Percentiles rank a stretch among this genome's conserved stretches.
phyloP scores from a whole-genome alignment of 1,140 invertebrate species.

The Diorhabda carinulata region DNA sequence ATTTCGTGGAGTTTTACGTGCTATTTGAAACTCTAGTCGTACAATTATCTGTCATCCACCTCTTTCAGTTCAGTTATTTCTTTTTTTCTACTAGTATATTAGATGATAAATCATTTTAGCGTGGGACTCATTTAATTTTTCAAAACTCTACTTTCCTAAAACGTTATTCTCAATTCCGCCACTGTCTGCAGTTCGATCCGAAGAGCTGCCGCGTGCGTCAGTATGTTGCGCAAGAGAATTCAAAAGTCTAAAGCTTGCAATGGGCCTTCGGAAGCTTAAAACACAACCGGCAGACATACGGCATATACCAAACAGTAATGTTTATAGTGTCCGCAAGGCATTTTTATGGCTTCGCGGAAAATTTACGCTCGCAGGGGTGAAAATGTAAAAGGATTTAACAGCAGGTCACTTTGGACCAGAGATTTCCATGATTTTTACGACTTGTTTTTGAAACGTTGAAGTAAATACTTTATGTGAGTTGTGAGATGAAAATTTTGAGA shows the following conservation, averaged over 20 bases:
- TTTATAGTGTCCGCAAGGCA: not conserved
- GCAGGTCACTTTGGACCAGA: not conserved
- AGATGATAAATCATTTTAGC: too few species aligned
- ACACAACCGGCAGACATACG: not conserved
- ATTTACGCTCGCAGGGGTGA: not conserved
- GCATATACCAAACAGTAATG: not conserved
- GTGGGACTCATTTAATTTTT: too few species aligned
- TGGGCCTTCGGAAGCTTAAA: conserved; percentile 4
- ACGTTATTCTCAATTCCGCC: not conserved
- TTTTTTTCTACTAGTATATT: too few species aligned
- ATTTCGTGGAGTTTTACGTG: too few species aligned
- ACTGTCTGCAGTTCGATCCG: conserved; percentile 7
- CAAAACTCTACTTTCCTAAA: too few species aligned
- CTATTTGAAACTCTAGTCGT: too few species aligned
- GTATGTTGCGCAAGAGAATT: conserved; percentile 1
- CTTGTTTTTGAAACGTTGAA: too few species aligned
- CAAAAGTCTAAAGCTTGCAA: conserved; percentile 11
- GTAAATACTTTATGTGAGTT: too few species aligned
- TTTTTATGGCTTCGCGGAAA: not conserved
- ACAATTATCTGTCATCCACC: too few species aligned
- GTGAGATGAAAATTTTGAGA: not conserved
- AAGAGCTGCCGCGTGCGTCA: not conserved
- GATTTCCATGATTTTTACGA: too few species aligned
- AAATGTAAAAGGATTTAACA: not conserved
- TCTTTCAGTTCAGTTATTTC: too few species aligned